Conservation (phyloP, 2,888 invertebrate species). For the Agonopterix subpropinquella region DNA sequence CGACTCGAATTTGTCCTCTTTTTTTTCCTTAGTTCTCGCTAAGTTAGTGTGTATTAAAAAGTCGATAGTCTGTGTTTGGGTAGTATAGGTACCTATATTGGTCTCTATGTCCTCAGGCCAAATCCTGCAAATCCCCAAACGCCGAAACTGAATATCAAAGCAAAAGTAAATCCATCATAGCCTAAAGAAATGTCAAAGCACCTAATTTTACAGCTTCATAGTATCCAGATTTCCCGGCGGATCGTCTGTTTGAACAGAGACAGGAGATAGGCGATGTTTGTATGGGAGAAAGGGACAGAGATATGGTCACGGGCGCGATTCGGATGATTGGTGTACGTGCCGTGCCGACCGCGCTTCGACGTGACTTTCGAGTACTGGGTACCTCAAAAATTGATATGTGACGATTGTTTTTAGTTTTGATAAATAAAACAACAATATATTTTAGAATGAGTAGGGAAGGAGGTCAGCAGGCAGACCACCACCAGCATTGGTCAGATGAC, state of each 20-base stretch:
- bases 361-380: slow-evolving; percentile 50
- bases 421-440: slow-evolving; percentile 24
- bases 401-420: slow-evolving; percentile 33
- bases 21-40: too few relatives aligned
- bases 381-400: slow-evolving; percentile 20
- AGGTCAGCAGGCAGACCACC: too few relatives aligned
- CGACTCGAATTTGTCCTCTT: too few relatives aligned
- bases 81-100: too few relatives aligned
- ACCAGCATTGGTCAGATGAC: too few relatives aligned
- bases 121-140: not conserved
- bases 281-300: slow-evolving; percentile 32
- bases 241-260: slow-evolving; percentile 36
- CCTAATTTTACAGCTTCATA: slow-evolving; percentile 57
- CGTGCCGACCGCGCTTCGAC: slow-evolving; percentile 61
- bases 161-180: slow-evolving; percentile 60
- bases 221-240: slow-evolving; percentile 71
- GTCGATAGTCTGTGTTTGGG: too few relatives aligned
- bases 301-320: slow-evolving; percentile 64
- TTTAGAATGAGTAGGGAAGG: too few relatives aligned
- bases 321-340: slow-evolving; percentile 72
- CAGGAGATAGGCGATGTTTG: slow-evolving; percentile 11
- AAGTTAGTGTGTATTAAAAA: too few relatives aligned
- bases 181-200: slow-evolving; percentile 68
- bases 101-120: not conserved
- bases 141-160: slow-evolving; percentile 36